Percentiles rank a stretch among this genome's conserved stretches.
Evolutionary conservation across 2,888 invertebrate species (phyloP).

Genomic region (Syrista parreyssii): DNA sequence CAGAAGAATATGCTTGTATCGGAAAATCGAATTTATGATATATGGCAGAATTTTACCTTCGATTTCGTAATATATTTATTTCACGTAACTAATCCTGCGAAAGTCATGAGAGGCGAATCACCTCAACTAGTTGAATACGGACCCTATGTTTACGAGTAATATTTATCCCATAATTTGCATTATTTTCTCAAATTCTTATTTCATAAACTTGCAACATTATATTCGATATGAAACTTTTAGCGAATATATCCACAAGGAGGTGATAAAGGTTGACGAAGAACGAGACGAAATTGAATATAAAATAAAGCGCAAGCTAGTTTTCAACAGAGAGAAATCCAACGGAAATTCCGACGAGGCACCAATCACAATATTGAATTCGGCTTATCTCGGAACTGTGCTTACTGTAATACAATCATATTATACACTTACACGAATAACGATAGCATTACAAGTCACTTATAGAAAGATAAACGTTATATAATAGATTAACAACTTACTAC

Average conservation of each 20-base stretch:
- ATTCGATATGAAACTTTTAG: conserved; percentile 49
- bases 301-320: conserved; percentile 68
- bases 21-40: conserved; percentile 51
- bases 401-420: conserved; percentile 35
- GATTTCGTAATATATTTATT: conserved; percentile 45
- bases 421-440: neutral
- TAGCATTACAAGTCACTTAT: neutral
- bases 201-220: conserved; percentile 19
- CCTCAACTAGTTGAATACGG: conserved; percentile 72
- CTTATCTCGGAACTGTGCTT: conserved; percentile 68
- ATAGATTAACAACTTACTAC: neutral
- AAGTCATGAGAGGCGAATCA: conserved; percentile 67
- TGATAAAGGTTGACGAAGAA: conserved; percentile 67
- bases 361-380: conserved; percentile 70
- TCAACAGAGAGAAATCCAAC: conserved; percentile 67
- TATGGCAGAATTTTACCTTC: conserved; percentile 68
- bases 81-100: conserved; percentile 72
- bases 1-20: neutral
- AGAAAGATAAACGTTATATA: neutral
- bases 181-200: neutral
- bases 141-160: conserved; percentile 74
- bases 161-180: neutral
- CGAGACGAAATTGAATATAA: conserved; percentile 69
- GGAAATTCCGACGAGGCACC: conserved; percentile 67
- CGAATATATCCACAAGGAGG: conserved; percentile 65